phyloP scores from a whole-genome alignment of 2,113 vertebrate species.

The Hipposideros armiger region DNA sequence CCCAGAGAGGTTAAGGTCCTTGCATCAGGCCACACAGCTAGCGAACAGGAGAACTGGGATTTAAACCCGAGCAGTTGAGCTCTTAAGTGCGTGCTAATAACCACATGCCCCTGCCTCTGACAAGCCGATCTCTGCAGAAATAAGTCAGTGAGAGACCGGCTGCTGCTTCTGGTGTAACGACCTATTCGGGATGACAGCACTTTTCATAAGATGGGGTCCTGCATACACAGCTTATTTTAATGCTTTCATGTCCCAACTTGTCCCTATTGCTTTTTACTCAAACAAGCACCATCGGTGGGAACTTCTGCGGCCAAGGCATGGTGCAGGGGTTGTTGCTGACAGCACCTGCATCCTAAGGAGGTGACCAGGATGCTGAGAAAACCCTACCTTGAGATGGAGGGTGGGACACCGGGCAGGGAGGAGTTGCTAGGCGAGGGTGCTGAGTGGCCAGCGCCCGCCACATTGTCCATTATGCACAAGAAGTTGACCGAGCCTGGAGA shows the following conservation, averaged over 20 bases:
- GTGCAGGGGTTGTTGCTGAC: not conserved
- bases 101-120: not conserved
- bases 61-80: not conserved
- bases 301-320: not conserved
- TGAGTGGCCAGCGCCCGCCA: accelerated
- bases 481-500: not conserved
- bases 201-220: not conserved
- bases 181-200: accelerated
- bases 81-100: not conserved
- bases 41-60: not conserved
- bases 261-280: not conserved
- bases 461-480: accelerated
- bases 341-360: not conserved
- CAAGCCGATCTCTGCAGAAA: not conserved
- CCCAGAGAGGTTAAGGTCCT: not conserved
- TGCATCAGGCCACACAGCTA: not conserved
- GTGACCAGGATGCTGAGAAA: not conserved
- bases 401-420: not conserved
- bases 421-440: not conserved
- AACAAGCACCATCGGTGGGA: not conserved
- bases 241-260: accelerated
- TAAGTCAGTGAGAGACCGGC: not conserved
- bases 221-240: accelerated
- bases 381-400: too few species aligned
- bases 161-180: accelerated